Evolutionary conservation across 2,797 vertebrate genomes (phyloP).

Genomic region (Pitangus sulphuratus): DNA sequence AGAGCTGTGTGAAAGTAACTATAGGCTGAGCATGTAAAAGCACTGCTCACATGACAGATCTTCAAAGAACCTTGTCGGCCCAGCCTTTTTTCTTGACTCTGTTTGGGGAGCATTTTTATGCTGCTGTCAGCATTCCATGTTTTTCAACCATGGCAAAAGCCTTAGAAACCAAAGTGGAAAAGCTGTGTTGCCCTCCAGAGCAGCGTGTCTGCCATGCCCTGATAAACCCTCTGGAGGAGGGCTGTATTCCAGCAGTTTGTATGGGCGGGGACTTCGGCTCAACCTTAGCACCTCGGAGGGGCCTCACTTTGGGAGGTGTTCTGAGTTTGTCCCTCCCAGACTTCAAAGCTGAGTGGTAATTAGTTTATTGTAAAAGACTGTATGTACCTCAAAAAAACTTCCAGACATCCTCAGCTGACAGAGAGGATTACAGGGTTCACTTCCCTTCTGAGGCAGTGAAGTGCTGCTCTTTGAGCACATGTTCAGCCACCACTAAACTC

Average conservation of each 20-base stretch:
- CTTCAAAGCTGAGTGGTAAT: background rate
- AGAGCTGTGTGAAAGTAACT: background rate
- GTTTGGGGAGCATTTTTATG: background rate
- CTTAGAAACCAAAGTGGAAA: background rate
- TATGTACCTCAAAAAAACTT: background rate
- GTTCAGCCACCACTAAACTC: background rate
- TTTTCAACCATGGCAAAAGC: background rate
- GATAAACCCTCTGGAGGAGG: rapidly evolving
- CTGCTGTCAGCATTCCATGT: rapidly evolving
- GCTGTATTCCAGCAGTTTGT: background rate
- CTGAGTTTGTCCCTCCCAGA: background rate
- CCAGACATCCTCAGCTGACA: background rate
- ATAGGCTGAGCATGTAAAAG: rapidly evolving
- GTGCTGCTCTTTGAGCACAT: background rate
- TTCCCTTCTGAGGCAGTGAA: background rate
- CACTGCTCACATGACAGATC: background rate
- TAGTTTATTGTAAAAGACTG: background rate
- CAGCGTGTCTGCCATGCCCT: rapidly evolving
- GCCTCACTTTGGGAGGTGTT: background rate
- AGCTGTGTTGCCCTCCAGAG: background rate
- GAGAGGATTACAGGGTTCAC: background rate
- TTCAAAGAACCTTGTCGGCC: background rate
- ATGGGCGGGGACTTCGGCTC: background rate
- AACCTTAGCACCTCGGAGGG: background rate
- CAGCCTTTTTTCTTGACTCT: background rate